Conservation (phyloP, 1,140 invertebrate species). For the Geopemphigus sp. region DNA sequence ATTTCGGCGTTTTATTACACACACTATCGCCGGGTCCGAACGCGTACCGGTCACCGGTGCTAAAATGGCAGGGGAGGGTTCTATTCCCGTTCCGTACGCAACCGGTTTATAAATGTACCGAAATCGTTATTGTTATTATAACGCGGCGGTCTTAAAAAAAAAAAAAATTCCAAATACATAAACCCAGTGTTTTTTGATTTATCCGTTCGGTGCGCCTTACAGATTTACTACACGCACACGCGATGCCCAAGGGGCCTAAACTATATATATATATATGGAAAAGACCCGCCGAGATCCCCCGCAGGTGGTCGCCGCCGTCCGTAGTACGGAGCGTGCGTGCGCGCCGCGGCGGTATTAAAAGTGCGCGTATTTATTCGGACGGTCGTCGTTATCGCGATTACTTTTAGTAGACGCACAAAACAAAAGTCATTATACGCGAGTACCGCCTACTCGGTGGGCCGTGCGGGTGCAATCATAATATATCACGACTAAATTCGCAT, state of each 20-base stretch:
- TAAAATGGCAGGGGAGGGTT: conserved; percentile 15
- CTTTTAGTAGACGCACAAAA: too few species aligned
- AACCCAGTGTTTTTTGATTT: neutral
- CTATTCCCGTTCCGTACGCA: neutral
- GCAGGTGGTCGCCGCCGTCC: neutral
- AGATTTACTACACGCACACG: neutral
- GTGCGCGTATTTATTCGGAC: neutral
- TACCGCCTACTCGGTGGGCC: too few species aligned
- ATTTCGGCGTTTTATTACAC: conserved; percentile 14
- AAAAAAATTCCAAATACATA: conserved; percentile 1
- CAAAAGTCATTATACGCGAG: too few species aligned
- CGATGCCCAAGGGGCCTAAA: conserved; percentile 5
- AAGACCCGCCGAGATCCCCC: neutral
- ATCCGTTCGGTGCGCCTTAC: neutral
- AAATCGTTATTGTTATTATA: conserved; percentile 1
- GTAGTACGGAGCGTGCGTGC: neutral
- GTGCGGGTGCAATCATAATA: too few species aligned
- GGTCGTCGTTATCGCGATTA: too few species aligned
- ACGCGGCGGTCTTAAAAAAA: neutral
- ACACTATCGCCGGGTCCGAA: neutral
- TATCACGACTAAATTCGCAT: too few species aligned
- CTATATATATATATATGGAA: too few species aligned
- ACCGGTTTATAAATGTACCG: conserved; percentile 8
- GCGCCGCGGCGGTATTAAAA: neutral
- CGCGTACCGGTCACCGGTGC: neutral